A percentile compares a stretch with the other conserved stretches of the same genome.
Evolutionary conservation across 1,140 invertebrate species (phyloP).

Genomic region (Drosophila miranda): DNA sequence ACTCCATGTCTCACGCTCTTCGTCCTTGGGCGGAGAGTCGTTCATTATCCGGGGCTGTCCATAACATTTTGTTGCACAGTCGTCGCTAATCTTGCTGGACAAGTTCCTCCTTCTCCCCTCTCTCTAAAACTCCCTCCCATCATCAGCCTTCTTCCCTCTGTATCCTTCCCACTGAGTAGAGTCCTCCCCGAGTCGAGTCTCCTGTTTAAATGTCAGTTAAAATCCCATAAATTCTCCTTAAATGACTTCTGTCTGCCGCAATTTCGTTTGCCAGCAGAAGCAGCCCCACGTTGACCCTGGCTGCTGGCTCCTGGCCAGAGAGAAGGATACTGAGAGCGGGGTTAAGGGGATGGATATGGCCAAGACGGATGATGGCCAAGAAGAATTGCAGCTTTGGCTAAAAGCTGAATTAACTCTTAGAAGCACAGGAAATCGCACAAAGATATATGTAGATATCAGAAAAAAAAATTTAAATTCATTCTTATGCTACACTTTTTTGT

Average conservation of each 20-base stretch:
- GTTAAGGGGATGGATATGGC: slow-evolving; percentile 2
- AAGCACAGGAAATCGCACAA: slow-evolving; percentile 28
- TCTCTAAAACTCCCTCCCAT: neutral
- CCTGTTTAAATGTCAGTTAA: slow-evolving; percentile 78
- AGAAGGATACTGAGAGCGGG: slow-evolving; percentile 8
- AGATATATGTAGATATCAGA: slow-evolving; percentile 6
- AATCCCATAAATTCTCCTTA: slow-evolving; percentile 81
- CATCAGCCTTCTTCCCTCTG: slow-evolving; percentile 2
- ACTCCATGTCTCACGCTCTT: neutral
- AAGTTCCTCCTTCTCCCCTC: slow-evolving; percentile 36
- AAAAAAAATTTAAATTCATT: slow-evolving; percentile 36
- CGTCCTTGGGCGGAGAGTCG: slow-evolving; percentile 22
- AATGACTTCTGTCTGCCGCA: slow-evolving; percentile 80
- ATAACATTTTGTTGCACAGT: slow-evolving; percentile 79
- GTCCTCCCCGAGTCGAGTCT: slow-evolving; percentile 1
- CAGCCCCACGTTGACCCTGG: slow-evolving; percentile 40
- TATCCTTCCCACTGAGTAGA: too few species aligned
- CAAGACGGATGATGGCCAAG: slow-evolving; percentile 42
- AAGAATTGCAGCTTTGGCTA: slow-evolving; percentile 52
- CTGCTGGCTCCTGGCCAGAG: slow-evolving; percentile 10
- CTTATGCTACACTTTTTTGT: slow-evolving; percentile 2
- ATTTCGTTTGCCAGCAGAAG: slow-evolving; percentile 52
- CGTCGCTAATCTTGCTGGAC: slow-evolving; percentile 76
- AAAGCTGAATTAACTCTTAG: slow-evolving; percentile 40
- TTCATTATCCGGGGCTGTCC: slow-evolving; percentile 74